Conservation (phyloP, 2,797 vertebrate genomes). For the Allobates femoralis region DNA sequence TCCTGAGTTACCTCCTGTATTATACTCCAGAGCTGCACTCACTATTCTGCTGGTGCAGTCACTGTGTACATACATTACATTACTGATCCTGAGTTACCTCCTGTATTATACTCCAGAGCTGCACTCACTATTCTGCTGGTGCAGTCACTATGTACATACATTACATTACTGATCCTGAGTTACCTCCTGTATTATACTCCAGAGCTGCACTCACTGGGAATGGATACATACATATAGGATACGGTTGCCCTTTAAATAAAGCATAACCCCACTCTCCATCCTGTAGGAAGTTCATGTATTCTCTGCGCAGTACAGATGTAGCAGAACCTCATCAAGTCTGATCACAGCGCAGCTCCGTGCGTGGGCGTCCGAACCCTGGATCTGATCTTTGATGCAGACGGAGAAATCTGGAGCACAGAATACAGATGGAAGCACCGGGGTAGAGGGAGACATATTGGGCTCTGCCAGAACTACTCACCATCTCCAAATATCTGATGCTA, state of each 20-base stretch:
- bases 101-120: too few species aligned
- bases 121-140: too few species aligned
- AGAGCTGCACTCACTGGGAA: too few species aligned
- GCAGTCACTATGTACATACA: too few species aligned
- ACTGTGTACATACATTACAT: too few species aligned
- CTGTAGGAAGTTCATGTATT: not conserved
- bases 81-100: too few species aligned
- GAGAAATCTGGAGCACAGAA: constrained; percentile 15
- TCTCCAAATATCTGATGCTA: not conserved
- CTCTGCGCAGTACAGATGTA: not conserved
- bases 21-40: too few species aligned
- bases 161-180: too few species aligned
- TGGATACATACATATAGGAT: too few species aligned
- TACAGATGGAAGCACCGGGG: not conserved
- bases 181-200: too few species aligned
- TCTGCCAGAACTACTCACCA: not conserved
- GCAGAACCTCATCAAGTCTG: constrained; percentile 1
- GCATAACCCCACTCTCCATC: not conserved
- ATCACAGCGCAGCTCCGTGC: not conserved
- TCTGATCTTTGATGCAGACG: not conserved
- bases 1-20: too few species aligned
- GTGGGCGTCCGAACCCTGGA: constrained; percentile 15
- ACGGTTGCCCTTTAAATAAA: not conserved
- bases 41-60: too few species aligned
- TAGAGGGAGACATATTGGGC: not conserved